phyloP scores from a whole-genome alignment of 2,888 invertebrate genomes.

The Lymantria dispar region DNA sequence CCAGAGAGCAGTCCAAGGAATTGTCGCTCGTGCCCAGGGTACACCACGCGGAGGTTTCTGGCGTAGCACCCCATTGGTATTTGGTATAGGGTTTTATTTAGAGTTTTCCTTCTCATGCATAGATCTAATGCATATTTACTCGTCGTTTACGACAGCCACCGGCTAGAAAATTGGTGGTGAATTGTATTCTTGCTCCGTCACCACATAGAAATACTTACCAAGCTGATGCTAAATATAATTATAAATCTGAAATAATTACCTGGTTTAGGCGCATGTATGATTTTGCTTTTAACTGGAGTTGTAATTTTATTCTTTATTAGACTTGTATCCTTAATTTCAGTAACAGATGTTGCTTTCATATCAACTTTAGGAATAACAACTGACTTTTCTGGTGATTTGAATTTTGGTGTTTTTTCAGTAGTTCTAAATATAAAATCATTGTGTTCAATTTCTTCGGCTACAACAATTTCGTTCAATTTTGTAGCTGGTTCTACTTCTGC shows the following conservation, averaged over 20 bases:
- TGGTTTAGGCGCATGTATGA: neutral
- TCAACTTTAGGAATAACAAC: neutral
- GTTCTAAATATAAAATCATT: constrained; percentile 16
- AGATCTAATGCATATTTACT: no score
- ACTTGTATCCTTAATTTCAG: neutral
- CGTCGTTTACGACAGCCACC: no score
- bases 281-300: neutral
- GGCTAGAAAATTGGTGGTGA: no score
- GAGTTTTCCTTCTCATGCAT: no score
- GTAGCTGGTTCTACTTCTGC: neutral
- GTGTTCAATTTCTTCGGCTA: neutral
- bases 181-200: no score
- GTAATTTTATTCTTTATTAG: neutral
- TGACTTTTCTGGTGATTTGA: neutral
- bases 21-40: no score
- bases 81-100: no score
- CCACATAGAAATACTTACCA: no score
- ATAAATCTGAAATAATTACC: neutral
- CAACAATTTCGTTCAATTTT: neutral
- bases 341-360: neutral
- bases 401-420: constrained; percentile 2
- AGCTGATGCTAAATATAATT: no score
- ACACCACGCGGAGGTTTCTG: no score
- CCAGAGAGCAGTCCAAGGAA: no score
- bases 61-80: no score